Evolutionary conservation across 2,797 vertebrate genomes (phyloP), one percentile per base, ranked within the genome.

Genomic region (Chelmon rostratus): DNA sequence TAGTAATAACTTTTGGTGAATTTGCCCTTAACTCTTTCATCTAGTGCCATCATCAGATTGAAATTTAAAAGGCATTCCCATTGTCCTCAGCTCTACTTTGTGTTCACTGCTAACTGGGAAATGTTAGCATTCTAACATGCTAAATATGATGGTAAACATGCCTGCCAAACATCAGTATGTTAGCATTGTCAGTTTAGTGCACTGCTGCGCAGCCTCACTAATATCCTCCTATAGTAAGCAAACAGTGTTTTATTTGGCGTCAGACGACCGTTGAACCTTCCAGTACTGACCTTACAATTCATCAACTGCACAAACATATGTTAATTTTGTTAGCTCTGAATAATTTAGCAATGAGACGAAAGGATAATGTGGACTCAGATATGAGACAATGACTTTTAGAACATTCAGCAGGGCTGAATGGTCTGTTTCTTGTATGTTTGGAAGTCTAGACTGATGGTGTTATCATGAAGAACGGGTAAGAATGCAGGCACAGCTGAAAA

Each of bases 231-330:
- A 0, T 52, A 23, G 6, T 9, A 37, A 46, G 16, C 10, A 56
- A 65, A 61, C 8, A 4, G 10, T 25, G 40, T 47, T 54, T 69
- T 54, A 46, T 62, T 33, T 46, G 37, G 42, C 11, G 35, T 31
- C 8, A 56, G 4, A 7, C 57, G 68, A 68, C 25, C 62, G 68
- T 81, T 79, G 62, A 65, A 28, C 40, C 59, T 18, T 59, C 19
- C 58, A 21, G 0, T 23, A 10, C 18, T 11, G n/a, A 62, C 18
- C 1, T 0, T 8, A 23, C 21, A n/a, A 4, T 37, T 46, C 31
- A 49, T 42, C 37, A 46, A 46, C 25, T 23, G 19, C 56, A 56
- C 52, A 71, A 10, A 57, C 59, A 33, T 68, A 7, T 15, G 38
- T 53, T n/a, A 8, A 21, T 6, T 53, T 53, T 53, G 58, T 52